Evolutionary conservation across 2,888 invertebrate genomes (phyloP).

Genomic region (Hypomecis atomaria): DNA sequence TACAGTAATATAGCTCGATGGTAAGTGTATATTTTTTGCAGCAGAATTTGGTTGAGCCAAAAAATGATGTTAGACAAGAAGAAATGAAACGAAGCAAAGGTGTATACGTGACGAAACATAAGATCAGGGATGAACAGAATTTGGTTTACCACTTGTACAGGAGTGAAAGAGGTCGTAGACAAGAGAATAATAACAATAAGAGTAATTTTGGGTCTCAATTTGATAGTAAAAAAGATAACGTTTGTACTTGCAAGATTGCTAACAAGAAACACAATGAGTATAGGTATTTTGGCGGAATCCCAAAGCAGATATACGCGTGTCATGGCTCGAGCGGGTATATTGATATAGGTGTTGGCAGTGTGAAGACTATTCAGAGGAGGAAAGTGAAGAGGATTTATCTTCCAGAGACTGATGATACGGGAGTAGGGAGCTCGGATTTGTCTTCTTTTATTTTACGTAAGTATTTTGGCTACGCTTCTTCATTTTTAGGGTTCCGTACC

Average conservation of each 20-base stretch:
- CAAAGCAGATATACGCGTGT: constrained; percentile 54
- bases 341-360: constrained; percentile 63
- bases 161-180: constrained; percentile 29
- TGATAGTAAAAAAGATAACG: constrained; percentile 51
- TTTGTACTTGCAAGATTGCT: constrained; percentile 50
- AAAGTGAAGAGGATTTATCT: constrained; percentile 62
- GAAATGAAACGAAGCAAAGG: constrained; percentile 64
- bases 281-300: constrained; percentile 45
- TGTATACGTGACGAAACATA: constrained; percentile 54
- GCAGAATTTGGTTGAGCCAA: constrained; percentile 32
- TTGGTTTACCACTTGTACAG: constrained; percentile 33
- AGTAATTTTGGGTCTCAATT: constrained; percentile 60
- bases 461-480: too few species aligned
- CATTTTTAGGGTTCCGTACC: too few species aligned
- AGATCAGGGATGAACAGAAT: constrained; percentile 37
- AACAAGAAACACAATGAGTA: constrained; percentile 44
- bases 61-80: constrained; percentile 60
- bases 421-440: constrained; percentile 61
- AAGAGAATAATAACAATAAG: constrained; percentile 36
- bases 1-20: too few species aligned
- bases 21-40: constrained; percentile 29
- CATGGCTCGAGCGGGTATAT: constrained; percentile 54
- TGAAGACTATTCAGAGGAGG: constrained; percentile 58
- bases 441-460: constrained; percentile 52
- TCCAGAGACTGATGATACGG: constrained; percentile 64